Evolutionary conservation across 2,797 vertebrate species (phyloP).

Genomic region (Knipowitschia caucasica): DNA sequence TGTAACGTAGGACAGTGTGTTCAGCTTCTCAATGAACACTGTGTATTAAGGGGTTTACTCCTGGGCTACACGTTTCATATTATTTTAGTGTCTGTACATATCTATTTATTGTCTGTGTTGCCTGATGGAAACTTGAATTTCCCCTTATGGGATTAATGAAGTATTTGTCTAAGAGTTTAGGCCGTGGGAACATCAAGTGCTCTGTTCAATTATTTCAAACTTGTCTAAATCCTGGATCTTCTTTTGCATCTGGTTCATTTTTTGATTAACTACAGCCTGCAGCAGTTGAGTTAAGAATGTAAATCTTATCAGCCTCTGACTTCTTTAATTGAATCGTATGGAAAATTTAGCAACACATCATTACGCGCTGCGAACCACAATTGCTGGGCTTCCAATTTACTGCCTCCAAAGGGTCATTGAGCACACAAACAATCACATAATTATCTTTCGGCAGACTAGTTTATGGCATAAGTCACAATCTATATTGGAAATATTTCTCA

Average conservation of each 20-base stretch:
- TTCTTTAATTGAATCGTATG: not conserved
- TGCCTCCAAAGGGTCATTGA: not conserved
- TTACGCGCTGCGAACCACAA: constrained; percentile 5
- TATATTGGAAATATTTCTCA: constrained; percentile 12
- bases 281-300: not conserved
- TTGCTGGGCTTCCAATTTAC: not conserved
- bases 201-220: not conserved
- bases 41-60: too few species aligned
- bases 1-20: constrained; percentile 1
- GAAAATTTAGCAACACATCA: not conserved
- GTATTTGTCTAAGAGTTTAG: not conserved
- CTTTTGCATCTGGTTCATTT: not conserved
- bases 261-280: not conserved
- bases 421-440: constrained; percentile 2
- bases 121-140: too few species aligned
- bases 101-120: too few species aligned
- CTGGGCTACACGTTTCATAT: too few species aligned
- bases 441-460: not conserved
- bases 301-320: not conserved
- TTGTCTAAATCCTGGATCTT: not conserved
- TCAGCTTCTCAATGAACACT: too few species aligned
- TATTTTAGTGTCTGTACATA: too few species aligned
- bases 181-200: not conserved
- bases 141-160: too few species aligned
- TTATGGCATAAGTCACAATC: not conserved